Conservation (phyloP, 92 coral and sea anemone species). For the Phymanthus crucifer region DNA sequence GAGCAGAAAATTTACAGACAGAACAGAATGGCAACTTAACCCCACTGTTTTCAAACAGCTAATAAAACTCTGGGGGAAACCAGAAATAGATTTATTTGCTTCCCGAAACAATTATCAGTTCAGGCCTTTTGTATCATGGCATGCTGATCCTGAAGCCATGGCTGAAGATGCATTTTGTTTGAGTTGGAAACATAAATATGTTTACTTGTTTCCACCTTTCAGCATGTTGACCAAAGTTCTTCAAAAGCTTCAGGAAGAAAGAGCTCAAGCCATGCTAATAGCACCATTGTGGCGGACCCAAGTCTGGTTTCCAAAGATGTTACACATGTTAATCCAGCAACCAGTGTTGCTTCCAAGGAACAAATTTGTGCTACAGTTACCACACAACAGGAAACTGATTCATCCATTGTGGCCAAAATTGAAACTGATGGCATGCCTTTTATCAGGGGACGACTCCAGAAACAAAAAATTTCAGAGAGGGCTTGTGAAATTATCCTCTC, state of each 20-base stretch:
- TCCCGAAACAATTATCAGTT: conserved; percentile 26
- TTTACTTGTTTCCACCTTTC: conserved; percentile 37
- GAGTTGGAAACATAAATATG: conserved; percentile 21
- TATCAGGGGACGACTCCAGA: conserved; percentile 26
- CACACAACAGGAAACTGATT: conserved; percentile 35
- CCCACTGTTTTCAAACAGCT: conserved; percentile 14
- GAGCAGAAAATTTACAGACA: conserved; percentile 21
- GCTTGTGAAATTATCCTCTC: conserved; percentile 25
- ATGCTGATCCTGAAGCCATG: conserved; percentile 19
- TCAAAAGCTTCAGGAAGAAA: conserved; percentile 25
- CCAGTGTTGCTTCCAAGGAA: conserved; percentile 44
- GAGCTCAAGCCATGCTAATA: conserved; percentile 16
- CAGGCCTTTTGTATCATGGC: conserved; percentile 31
- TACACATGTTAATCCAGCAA: conserved; percentile 29
- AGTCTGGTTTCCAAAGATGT: conserved; percentile 26
- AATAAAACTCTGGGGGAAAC: conserved; percentile 9
- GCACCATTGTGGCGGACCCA: conserved; percentile 33
- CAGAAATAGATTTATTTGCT: conserved; percentile 44
- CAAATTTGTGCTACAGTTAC: conserved; percentile 27
- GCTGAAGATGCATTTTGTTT: conserved; percentile 23
- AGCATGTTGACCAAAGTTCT: conserved; percentile 18
- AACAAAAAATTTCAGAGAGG: conserved; percentile 31
- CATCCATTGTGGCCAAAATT: conserved; percentile 45
- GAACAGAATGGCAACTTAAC: conserved; percentile 38
- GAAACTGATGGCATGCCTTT: conserved; percentile 33